Evolutionary conservation across 1,140 invertebrate species (phyloP).

Genomic region (Semibalanus balanoides): DNA sequence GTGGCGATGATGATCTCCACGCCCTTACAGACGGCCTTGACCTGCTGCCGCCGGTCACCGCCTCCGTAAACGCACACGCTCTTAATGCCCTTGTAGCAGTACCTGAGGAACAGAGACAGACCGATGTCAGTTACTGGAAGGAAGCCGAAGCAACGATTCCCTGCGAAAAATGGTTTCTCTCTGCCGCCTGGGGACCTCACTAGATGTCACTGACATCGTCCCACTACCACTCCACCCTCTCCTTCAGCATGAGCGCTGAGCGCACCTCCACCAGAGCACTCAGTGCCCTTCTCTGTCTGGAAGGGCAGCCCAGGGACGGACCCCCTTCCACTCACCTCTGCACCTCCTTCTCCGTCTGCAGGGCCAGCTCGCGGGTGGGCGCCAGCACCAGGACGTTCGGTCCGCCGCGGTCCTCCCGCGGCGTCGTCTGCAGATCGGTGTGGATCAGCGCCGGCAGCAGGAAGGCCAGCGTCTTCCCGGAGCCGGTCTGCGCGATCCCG

Average conservation of each 20-base stretch:
- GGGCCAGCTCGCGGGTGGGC: slow-evolving; percentile 75
- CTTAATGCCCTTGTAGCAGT: slow-evolving; percentile 15
- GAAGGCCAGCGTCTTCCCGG: slow-evolving; percentile 80
- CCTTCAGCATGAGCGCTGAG: no score
- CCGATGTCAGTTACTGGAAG: no score
- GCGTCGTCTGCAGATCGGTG: slow-evolving; percentile 59
- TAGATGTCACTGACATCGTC: no score
- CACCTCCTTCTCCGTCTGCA: slow-evolving; percentile 80
- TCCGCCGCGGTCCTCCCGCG: slow-evolving; percentile 44
- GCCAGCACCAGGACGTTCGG: slow-evolving; percentile 75
- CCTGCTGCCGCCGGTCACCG: slow-evolving; percentile 56
- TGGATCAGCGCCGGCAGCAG: slow-evolving; percentile 78
- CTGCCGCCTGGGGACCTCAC: no score
- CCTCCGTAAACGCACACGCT: slow-evolving; percentile 80
- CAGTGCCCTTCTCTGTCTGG: no score
- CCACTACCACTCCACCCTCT: no score
- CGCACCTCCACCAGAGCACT: no score
- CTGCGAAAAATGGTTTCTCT: no score
- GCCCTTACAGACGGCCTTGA: slow-evolving; percentile 48
- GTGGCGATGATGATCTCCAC: slow-evolving; percentile 81
- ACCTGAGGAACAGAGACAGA: slow-evolving; percentile 9
- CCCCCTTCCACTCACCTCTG: slow-evolving; percentile 56
- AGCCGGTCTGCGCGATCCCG: slow-evolving; percentile 85
- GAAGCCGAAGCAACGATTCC: no score
- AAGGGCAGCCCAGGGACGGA: no score